phyloP scores from a whole-genome alignment of 2,113 vertebrate genomes.

The Chrysemys picta region DNA sequence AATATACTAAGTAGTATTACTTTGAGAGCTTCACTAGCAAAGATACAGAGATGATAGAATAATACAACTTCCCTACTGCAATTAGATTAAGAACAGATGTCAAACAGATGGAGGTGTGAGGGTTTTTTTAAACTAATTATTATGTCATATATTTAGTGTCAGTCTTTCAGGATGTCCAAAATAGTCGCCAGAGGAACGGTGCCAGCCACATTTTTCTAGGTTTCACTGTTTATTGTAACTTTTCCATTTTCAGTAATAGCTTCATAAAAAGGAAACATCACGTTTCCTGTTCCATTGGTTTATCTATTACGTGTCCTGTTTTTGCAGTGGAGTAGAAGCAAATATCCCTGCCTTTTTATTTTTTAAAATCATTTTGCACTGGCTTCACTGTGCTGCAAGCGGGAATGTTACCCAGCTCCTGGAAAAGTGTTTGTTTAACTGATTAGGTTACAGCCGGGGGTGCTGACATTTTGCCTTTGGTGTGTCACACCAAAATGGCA shows the following conservation, averaged over 20 bases:
- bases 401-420: background rate
- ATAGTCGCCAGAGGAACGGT: background rate
- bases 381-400: background rate
- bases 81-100: background rate
- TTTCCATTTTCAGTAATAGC: background rate
- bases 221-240: background rate
- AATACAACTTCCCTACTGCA: background rate
- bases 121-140: background rate
- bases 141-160: background rate
- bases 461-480: background rate
- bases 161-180: constrained; percentile 32
- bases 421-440: background rate
- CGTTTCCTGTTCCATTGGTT: background rate
- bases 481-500: constrained; percentile 34
- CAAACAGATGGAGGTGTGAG: constrained; percentile 22
- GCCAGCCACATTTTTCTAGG: background rate
- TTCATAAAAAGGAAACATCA: background rate
- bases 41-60: background rate
- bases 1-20: background rate
- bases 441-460: background rate
- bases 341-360: background rate
- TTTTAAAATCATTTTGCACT: background rate
- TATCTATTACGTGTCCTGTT: background rate
- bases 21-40: background rate
- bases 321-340: background rate